Evolutionary conservation across 2,888 invertebrate genomes (phyloP), one percentile per base, ranked within the genome.

Genomic region (Sussaba pulchella): DNA sequence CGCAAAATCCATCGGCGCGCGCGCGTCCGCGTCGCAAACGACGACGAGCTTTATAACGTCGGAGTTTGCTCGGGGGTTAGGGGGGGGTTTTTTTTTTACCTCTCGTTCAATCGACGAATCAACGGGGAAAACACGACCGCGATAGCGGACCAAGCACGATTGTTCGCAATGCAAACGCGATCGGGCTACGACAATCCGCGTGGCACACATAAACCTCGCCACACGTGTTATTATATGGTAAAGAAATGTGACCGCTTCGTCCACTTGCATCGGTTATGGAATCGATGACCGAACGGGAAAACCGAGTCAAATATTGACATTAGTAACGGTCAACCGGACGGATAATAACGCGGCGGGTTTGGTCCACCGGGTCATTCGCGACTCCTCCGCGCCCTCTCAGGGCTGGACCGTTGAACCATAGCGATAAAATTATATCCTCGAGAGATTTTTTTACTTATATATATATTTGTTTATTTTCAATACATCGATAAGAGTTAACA

Each of bases 261-360:
- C n/a, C n/a, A n/a, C n/a, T n/a, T n/a, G n/a, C n/a, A n/a, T n/a
- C n/a, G n/a, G n/a, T n/a, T n/a, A n/a, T n/a, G n/a, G n/a, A n/a
- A n/a, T n/a, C n/a, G n/a, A n/a, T n/a, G n/a, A n/a, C n/a, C n/a
- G n/a, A n/a, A n/a, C n/a, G n/a, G n/a, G n/a, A n/a, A 36, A 19
- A 36, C 36, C 36, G 8, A 31, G 36, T 59, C 59, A 59, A 59
- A 59, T 59, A 59, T 59, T 59, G 59, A 39, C 12, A 59, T 19
- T 36, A 14, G 36, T 36, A 10, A 14, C 36, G 59, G 31, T 14
- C 36, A 31, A 59, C 59, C 17, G 10, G 39, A 31, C 36, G 59
- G 39, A 59, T 19, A 36, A 14, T 59, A 59, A 59, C 59, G 59
- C 31, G 31, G 39, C 8, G 10, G 59, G 36, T 39, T 6, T 52